Evolutionary conservation across 2,888 invertebrate genomes (phyloP), one percentile per base, ranked within the genome.

Genomic region (Sylvicola fuscatus): DNA sequence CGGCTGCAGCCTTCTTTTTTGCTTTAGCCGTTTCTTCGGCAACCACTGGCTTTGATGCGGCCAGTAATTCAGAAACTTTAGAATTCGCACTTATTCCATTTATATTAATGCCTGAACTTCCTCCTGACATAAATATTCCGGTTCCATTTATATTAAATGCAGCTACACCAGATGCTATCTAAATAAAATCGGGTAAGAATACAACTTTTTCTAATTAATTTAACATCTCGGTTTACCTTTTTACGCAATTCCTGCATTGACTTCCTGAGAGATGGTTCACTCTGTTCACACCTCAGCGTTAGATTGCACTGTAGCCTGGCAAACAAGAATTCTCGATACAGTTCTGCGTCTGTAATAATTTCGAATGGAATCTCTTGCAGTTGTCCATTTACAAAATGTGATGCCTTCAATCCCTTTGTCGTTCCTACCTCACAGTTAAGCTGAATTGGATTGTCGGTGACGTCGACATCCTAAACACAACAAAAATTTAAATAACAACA

Each of bases 381-480:
- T 49, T 74, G 72, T 40, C 76, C 74, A 56, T 80, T 78, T 28
- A 75, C 68, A 42, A 75, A 64, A 50, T 77, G 71, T 43, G 71
- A 72, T 10, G 77, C 67, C 47, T 68, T 65, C 45, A 80, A 55
- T 11, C 67, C 65, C 14, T 60, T 56, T n/a, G 65, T 57, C 42
- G 65, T 66, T 12, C 68, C 63, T 40, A 67, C 54, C 14, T 61
- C 61, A 44, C 66, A 63, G 38, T 64, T 62, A 30, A 82, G 57
- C 35, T 79, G 62, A 38, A 81, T 61, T 3, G 81, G 81, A 58
- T 80, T 81, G 49, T 82, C 81, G 35, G 81, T 81, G 46, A 81
- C 75, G 51, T 80, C 76, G 38, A 82, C 72, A 56, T 77, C 72
- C 66, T 67, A 43, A 32, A 54, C 8, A 11, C 42, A 17, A 21